A percentile compares a stretch with the other conserved stretches of the same genome.
These are phyloP conservation scores for Cydia strobilella DNA, from an alignment of 1,140 invertebrate species.

Conservation along the genomic window DNA sequence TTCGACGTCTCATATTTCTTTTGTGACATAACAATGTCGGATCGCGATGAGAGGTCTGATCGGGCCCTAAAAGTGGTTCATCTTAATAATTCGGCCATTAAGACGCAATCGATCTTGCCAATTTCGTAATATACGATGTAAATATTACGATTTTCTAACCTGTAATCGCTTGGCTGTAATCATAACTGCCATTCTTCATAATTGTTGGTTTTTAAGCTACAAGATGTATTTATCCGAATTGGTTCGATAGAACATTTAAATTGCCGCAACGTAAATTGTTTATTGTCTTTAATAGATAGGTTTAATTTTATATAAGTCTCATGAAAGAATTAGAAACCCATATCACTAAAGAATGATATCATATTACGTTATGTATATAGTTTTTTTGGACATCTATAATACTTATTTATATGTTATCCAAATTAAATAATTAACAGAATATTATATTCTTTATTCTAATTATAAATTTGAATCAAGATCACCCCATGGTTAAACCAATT, in stretches of 20 bases:
- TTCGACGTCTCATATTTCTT: constrained; percentile 17
- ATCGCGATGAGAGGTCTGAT: constrained; percentile 18
- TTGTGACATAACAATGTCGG: constrained; percentile 30
- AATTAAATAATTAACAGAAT: no score
- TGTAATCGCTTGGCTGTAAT: constrained; percentile 30
- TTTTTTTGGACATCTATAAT: background rate
- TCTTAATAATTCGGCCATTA: constrained; percentile 30
- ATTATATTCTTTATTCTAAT: no score
- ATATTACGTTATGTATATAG: background rate
- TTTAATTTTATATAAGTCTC: background rate
- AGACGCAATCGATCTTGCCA: constrained; percentile 28
- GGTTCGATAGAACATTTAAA: constrained; percentile 4
- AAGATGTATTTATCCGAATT: background rate
- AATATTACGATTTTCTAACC: constrained; percentile 18
- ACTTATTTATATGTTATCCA: no score
- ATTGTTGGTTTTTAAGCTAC: constrained; percentile 2
- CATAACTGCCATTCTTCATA: constrained; percentile 22
- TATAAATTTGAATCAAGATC: no score
- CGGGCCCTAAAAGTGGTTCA: constrained; percentile 21
- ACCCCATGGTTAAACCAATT: no score
- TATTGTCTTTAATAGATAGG: constrained; percentile 22
- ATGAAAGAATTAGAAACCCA: background rate
- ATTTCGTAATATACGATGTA: constrained; percentile 29
- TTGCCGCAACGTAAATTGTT: constrained; percentile 9
- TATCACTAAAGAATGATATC: background rate